These are phyloP conservation scores for Leptothorax acervorum DNA, from an alignment of 2,888 invertebrate species.

Conservation along the genomic window DNA sequence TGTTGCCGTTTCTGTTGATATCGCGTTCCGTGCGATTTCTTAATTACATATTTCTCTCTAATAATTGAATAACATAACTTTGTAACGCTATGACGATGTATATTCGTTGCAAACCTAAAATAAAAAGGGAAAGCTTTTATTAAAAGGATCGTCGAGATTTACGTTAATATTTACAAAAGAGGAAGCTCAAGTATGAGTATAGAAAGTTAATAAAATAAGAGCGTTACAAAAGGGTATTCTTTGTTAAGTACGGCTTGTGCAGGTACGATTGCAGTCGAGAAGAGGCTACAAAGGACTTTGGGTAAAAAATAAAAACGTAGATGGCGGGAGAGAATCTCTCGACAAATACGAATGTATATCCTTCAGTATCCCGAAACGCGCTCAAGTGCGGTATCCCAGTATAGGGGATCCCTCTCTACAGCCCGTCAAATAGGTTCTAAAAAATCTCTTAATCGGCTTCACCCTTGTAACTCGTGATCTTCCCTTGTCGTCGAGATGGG, in stretches of 20 bases:
- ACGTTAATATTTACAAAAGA: constrained; percentile 19
- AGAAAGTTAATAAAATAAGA: constrained; percentile 39
- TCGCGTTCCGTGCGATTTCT: neutral
- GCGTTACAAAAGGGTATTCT: constrained; percentile 3
- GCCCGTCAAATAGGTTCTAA: constrained; percentile 35
- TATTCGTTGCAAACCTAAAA: neutral
- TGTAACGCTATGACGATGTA: neutral
- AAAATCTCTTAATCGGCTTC: constrained; percentile 64
- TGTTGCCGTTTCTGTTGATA: neutral
- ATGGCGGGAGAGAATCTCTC: constrained; percentile 19
- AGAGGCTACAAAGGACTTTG: constrained; percentile 8
- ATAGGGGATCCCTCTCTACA: constrained; percentile 7
- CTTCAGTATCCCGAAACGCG: constrained; percentile 26
- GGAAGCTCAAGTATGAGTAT: neutral
- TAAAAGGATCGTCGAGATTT: constrained; percentile 12
- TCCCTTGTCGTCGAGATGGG: constrained; percentile 43
- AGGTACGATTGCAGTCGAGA: constrained; percentile 16
- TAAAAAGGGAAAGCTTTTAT: neutral
- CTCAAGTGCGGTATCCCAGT: constrained; percentile 24
- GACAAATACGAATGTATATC: constrained; percentile 49
- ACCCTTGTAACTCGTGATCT: constrained; percentile 65
- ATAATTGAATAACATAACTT: neutral
- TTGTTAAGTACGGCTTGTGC: constrained; percentile 21
- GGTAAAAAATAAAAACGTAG: constrained; percentile 35
- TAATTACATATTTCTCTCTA: neutral